A percentile compares a stretch with the other conserved stretches of the same genome.
Conservation (phyloP, 1,140 invertebrate species). For the Nixonia krombeini region DNA sequence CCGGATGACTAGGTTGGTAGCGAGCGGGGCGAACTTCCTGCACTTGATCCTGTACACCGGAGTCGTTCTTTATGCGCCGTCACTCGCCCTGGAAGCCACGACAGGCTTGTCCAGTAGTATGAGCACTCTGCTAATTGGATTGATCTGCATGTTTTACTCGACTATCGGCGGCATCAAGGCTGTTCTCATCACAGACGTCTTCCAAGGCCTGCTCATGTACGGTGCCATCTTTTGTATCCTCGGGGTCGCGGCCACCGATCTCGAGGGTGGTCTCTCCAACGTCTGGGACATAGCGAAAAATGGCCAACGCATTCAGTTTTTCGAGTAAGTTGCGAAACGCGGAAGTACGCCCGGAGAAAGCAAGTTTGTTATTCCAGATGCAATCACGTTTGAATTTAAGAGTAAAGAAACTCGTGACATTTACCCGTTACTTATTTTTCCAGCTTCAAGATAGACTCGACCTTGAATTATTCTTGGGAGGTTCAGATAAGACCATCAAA, state of each 20-base stretch:
- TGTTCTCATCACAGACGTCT: conserved; percentile 88
- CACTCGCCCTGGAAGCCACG: conserved; percentile 91
- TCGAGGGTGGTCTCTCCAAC: conserved; percentile 75
- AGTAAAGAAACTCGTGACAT: too few relatives aligned
- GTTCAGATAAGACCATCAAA: too few relatives aligned
- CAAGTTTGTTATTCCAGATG: too few relatives aligned
- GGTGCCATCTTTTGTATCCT: conserved; percentile 68
- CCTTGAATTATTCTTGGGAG: too few relatives aligned
- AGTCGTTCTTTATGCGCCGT: conserved; percentile 93
- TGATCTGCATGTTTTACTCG: conserved; percentile 91
- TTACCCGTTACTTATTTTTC: too few relatives aligned
- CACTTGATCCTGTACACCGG: conserved; percentile 93
- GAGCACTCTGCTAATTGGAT: conserved; percentile 83
- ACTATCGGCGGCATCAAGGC: conserved; percentile 93
- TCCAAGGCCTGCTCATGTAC: conserved; percentile 86
- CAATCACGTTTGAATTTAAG: too few relatives aligned
- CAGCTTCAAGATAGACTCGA: too few relatives aligned
- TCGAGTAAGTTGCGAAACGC: conserved; percentile 62
- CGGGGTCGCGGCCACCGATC: conserved; percentile 74
- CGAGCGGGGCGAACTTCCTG: conserved; percentile 83
- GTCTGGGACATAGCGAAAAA: conserved; percentile 79
- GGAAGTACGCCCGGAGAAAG: too few relatives aligned
- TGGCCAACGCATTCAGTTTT: conserved; percentile 62
- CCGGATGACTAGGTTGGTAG: conserved; percentile 76
- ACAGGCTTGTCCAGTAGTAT: conserved; percentile 82